These are phyloP conservation scores for Chrysomallon squamiferum DNA, from an alignment of 1,140 invertebrate genomes.

Conservation along the genomic window DNA sequence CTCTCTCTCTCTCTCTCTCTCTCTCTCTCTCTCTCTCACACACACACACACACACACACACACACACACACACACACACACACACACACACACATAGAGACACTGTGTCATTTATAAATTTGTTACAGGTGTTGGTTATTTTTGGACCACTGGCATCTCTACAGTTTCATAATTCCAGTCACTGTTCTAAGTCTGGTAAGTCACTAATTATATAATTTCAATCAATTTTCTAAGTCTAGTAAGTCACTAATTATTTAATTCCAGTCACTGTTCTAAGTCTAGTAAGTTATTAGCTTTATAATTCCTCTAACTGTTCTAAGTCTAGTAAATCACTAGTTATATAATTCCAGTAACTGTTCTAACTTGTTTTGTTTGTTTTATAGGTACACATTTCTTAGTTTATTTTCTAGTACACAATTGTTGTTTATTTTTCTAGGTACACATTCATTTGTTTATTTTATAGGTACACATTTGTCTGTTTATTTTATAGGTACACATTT, in stretches of 20 bases:
- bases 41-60: not conserved
- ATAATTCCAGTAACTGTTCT: conserved; percentile 22
- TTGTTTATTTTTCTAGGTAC: too few species aligned
- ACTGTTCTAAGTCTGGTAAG: conserved; percentile 24
- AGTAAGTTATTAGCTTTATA: conserved; percentile 23
- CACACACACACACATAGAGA: not conserved
- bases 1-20: not conserved
- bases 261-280: conserved; percentile 19
- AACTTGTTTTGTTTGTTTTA: conserved; percentile 18
- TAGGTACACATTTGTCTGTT: too few species aligned
- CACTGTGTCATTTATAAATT: not conserved
- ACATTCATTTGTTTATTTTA: too few species aligned
- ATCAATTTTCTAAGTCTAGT: conserved; percentile 19
- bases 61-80: not conserved
- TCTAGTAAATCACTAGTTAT: conserved; percentile 31
- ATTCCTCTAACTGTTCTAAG: conserved; percentile 19
- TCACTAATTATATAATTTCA: conserved; percentile 23
- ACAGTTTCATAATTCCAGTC: conserved; percentile 23
- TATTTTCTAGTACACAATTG: too few species aligned
- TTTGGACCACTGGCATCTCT: conserved; percentile 27
- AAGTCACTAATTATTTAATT: conserved; percentile 26
- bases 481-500: too few species aligned
- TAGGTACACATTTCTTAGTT: too few species aligned
- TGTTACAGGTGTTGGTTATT: conserved; percentile 31
- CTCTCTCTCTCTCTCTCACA: not conserved